Percentiles rank a stretch among this genome's conserved stretches.
phyloP scores from a whole-genome alignment of 2,113 vertebrate species.

The Procavia capensis region DNA sequence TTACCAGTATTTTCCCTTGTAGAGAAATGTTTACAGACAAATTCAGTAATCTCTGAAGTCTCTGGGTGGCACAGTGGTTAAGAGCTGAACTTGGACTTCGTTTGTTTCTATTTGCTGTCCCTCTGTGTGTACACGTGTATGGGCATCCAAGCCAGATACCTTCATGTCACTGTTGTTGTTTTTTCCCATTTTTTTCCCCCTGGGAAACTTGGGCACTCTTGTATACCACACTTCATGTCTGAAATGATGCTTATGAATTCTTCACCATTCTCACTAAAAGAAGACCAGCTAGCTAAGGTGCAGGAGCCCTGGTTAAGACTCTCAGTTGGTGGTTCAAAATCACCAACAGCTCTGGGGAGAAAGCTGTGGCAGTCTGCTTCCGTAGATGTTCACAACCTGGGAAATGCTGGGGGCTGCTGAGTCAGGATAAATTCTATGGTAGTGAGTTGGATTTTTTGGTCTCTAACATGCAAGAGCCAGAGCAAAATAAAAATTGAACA shows the following conservation, averaged over 20 bases:
- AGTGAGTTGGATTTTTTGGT: no score
- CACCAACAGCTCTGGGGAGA: no score
- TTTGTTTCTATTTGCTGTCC: neutral
- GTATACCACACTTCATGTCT: neutral
- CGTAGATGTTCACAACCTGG: no score
- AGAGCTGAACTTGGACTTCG: no score
- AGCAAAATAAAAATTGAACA: slow-evolving; percentile 11
- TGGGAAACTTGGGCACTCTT: neutral
- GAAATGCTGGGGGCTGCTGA: no score
- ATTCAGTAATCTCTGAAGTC: neutral
- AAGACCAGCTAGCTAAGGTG: neutral
- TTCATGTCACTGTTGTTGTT: no score
- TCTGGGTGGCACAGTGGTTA: no score
- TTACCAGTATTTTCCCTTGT: neutral
- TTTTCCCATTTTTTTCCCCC: neutral
- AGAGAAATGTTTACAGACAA: neutral
- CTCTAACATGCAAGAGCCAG: neutral
- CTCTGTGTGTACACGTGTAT: neutral
- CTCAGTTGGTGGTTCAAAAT: no score
- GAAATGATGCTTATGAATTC: neutral
- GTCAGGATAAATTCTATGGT: no score
- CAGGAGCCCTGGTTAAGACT: no score
- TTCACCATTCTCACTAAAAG: neutral
- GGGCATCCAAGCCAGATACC: neutral
- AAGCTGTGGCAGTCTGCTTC: no score